Evolutionary conservation across 2,113 vertebrate species (phyloP).

Genomic region (Anas platyrhynchos): DNA sequence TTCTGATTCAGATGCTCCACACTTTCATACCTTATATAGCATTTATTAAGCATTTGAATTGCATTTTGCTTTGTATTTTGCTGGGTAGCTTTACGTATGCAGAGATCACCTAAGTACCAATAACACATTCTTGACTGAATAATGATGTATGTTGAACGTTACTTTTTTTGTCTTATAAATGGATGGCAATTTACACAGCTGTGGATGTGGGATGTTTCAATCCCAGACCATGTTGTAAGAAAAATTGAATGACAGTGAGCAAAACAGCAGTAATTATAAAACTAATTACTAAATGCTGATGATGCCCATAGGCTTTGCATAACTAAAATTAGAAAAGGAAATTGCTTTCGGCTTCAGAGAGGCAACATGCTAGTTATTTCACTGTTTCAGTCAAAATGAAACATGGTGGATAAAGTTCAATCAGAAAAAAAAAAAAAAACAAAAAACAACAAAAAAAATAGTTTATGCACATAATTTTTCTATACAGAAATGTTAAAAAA

Average conservation of each 20-base stretch:
- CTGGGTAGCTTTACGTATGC: constrained; percentile 69
- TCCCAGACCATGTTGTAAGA: constrained; percentile 94
- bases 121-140: constrained; percentile 81
- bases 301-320: constrained; percentile 99
- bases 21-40: not conserved
- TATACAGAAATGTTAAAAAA: constrained; percentile 55
- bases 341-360: constrained; percentile 97
- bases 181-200: constrained; percentile 94
- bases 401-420: constrained; percentile 80
- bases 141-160: constrained; percentile 83
- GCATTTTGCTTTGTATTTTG: constrained; percentile 59
- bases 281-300: constrained; percentile 99
- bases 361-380: constrained; percentile 85
- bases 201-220: constrained; percentile 96
- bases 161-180: constrained; percentile 89
- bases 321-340: constrained; percentile 99
- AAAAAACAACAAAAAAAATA: not conserved
- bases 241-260: constrained; percentile 97
- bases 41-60: constrained; percentile 42
- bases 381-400: constrained; percentile 85
- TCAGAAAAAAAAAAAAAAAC: constrained; percentile 73
- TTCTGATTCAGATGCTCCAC: not conserved
- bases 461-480: constrained; percentile 72
- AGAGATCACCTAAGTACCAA: constrained; percentile 76
- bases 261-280: constrained; percentile 99